phyloP scores from a whole-genome alignment of 2,888 invertebrate genomes.

The Nematopogon swammerdamellus region DNA sequence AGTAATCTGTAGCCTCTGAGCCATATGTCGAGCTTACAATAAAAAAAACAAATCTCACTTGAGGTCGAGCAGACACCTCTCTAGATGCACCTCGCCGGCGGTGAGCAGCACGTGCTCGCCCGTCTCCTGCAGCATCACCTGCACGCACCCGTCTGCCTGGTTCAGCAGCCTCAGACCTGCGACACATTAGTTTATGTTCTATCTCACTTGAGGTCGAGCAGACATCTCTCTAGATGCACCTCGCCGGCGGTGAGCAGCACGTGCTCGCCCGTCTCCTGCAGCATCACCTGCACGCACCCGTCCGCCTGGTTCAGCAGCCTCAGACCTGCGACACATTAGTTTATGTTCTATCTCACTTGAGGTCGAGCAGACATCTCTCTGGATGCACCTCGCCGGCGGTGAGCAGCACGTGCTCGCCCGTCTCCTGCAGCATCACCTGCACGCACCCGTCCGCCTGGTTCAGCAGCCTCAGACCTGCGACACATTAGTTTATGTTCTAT shows the following conservation, averaged over 20 bases:
- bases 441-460: slow-evolving; percentile 96
- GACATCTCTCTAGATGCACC: slow-evolving; percentile 93
- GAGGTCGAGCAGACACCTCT: slow-evolving; percentile 92
- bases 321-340: too few species aligned
- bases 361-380: slow-evolving; percentile 91
- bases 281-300: slow-evolving; percentile 84
- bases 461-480: slow-evolving; percentile 76
- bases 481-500: too few species aligned
- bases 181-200: too few species aligned
- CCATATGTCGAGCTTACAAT: too few species aligned
- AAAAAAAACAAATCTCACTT: too few species aligned
- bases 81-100: slow-evolving; percentile 95
- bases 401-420: slow-evolving; percentile 91
- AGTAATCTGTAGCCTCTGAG: too few species aligned
- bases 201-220: slow-evolving; percentile 88
- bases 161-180: slow-evolving; percentile 81
- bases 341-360: too few species aligned
- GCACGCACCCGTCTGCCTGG: slow-evolving; percentile 93
- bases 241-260: slow-evolving; percentile 95
- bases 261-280: slow-evolving; percentile 94
- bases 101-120: slow-evolving; percentile 95
- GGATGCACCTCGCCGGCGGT: slow-evolving; percentile 98
- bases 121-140: slow-evolving; percentile 85
- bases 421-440: slow-evolving; percentile 83
- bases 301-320: slow-evolving; percentile 91